Evolutionary conservation across 2,113 vertebrate species (phyloP).

Genomic region (Megaptera novaeangliae): DNA sequence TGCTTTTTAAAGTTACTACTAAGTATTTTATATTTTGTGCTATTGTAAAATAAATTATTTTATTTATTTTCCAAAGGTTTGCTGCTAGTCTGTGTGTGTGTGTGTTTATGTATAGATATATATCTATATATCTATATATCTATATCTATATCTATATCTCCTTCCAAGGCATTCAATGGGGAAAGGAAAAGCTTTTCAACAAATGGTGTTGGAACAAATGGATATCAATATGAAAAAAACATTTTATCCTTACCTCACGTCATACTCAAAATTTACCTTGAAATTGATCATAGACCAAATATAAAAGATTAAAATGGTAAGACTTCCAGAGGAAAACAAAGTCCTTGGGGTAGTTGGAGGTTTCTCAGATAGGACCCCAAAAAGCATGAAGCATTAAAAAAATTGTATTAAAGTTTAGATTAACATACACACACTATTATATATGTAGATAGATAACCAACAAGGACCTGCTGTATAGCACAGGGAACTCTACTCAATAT

Average conservation of each 20-base stretch:
- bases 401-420: background rate
- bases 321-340: background rate
- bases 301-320: background rate
- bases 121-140: no score
- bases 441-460: no score
- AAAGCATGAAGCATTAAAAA: background rate
- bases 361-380: background rate
- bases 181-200: background rate
- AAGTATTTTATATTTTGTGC: no score
- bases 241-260: background rate
- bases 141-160: no score
- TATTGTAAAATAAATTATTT: no score
- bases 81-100: no score
- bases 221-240: background rate
- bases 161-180: background rate
- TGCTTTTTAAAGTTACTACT: no score
- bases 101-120: no score
- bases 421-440: no score
- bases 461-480: no score
- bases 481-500: no score
- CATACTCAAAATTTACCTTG: background rate
- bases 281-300: background rate
- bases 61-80: no score
- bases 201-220: background rate
- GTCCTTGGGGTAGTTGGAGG: background rate